Base-by-base conservation (phyloP, 2,797 vertebrate species). In the Danio aesculapii region DNA sequence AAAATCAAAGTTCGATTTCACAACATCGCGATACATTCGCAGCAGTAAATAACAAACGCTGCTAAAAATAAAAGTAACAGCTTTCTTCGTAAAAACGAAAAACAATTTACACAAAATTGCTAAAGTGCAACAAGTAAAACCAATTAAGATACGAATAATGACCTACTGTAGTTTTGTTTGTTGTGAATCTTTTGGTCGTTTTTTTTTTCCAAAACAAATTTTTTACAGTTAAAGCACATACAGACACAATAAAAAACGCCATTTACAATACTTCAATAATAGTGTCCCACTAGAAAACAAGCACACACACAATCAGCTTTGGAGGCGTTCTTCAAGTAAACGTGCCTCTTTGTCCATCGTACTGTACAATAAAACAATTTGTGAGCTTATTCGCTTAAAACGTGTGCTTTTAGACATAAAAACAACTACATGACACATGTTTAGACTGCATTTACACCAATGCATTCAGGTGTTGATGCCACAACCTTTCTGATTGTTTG, bases 231-330 rank as follows among this genome's bases (percentile, higher is more conserved):
- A 66, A n/a, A 53, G 44, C 44, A 55, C 49, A 66, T 49, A 64
- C 59, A 53, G 47, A 41, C 72, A 9, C 55, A 7, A 16, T 47
- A 72, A 67, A 67, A 55, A 64, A 72, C 47, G 62, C 30, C 53
- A 57, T 66, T 68, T 58, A 71, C 46, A 79, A 79, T 53, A 79
- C 47, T 52, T 77, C 8, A 59, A 78, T 53, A 67, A 46, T 16
- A 46, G 43, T 47, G 44, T 78, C 52, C 53, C 46, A 11, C 64
- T 41, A 61, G 10, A 69, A 59, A 79, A 70, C 50, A 69, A 46
- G 21, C 63, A 47, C 75, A 57, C 17, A 68, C 6, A 72, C 52
- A n/a, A n/a, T 30, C 17, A 10, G 21, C 17, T 77, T 66, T 13
- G 57, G 19, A 49, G 19, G 57, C 13, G 30, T 30, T 21, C 19